A percentile compares a stretch with the other conserved stretches of the same genome.
These are phyloP conservation scores for Meloidogyne chitwoodi DNA, from an alignment of 1,140 invertebrate species.

Conservation along the genomic window DNA sequence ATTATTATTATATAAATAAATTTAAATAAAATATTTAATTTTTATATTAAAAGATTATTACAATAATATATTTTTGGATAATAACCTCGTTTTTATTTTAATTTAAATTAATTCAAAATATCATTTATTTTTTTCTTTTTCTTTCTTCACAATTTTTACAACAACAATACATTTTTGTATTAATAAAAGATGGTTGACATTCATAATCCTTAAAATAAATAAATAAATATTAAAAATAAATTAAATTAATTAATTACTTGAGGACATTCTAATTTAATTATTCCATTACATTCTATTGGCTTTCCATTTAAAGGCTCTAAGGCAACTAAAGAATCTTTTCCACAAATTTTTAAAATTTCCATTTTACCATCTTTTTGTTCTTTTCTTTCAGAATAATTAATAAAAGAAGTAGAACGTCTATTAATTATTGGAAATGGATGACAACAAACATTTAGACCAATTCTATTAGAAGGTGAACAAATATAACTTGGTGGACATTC, in stretches of 20 bases:
- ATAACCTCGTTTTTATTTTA: too few species aligned
- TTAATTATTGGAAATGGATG: slow-evolving; percentile 16
- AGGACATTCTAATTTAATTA: background rate
- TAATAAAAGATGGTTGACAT: background rate
- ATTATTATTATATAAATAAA: too few species aligned
- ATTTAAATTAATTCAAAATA: too few species aligned
- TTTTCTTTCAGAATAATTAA: background rate
- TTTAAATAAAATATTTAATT: slow-evolving; percentile 34
- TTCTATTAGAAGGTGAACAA: slow-evolving; percentile 37
- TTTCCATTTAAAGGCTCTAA: background rate
- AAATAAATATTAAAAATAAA: background rate
- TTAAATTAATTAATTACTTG: background rate
- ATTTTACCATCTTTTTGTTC: background rate
- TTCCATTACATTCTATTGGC: background rate
- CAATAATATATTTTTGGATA: too few species aligned
- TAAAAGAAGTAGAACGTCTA: background rate
- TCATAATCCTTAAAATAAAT: background rate
- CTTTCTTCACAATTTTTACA: background rate
- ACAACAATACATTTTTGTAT: background rate
- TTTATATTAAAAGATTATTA: too few species aligned
- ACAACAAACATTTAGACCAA: slow-evolving; percentile 44
- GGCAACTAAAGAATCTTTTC: background rate
- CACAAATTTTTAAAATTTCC: background rate
- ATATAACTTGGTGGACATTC: slow-evolving; percentile 39
- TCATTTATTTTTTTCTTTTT: too few species aligned